Evolutionary conservation across 2,113 vertebrate genomes (phyloP).

Genomic region (Mola mola): DNA sequence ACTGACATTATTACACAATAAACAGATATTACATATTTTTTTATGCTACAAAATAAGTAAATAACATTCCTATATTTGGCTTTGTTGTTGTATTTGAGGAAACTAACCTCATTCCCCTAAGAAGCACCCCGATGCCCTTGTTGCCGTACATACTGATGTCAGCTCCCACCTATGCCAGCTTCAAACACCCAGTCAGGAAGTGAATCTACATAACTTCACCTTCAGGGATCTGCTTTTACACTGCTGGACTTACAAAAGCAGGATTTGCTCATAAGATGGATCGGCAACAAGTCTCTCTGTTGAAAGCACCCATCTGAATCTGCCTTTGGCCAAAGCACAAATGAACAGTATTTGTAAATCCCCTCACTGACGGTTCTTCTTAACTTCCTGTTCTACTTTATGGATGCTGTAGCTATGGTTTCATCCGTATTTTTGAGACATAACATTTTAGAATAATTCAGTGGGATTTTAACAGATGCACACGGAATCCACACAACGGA

Average conservation of each 20-base stretch:
- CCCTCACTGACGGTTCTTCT: neutral
- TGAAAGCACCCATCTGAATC: neutral
- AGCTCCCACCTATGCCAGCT: slow-evolving; percentile 13
- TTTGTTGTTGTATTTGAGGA: neutral
- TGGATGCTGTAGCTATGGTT: neutral
- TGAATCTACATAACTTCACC: slow-evolving; percentile 13
- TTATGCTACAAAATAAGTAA: neutral
- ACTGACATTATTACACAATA: too few species aligned
- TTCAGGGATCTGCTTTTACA: neutral
- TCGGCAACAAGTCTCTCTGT: neutral
- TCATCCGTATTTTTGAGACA: neutral
- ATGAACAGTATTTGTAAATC: neutral
- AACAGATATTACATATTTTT: neutral
- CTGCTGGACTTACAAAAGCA: neutral
- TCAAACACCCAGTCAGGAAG: slow-evolving; percentile 26
- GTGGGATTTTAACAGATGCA: slow-evolving; percentile 5
- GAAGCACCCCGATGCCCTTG: neutral
- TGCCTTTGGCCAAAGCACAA: neutral
- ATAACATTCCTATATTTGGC: neutral
- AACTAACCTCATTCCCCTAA: neutral
- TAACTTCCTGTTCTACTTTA: neutral
- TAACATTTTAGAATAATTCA: slow-evolving; percentile 17
- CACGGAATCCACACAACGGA: slow-evolving; percentile 28
- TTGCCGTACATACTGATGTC: slow-evolving; percentile 27
- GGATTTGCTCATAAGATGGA: neutral